Conservation (phyloP, 2,797 vertebrate species). For the Margarornis squamiger region DNA sequence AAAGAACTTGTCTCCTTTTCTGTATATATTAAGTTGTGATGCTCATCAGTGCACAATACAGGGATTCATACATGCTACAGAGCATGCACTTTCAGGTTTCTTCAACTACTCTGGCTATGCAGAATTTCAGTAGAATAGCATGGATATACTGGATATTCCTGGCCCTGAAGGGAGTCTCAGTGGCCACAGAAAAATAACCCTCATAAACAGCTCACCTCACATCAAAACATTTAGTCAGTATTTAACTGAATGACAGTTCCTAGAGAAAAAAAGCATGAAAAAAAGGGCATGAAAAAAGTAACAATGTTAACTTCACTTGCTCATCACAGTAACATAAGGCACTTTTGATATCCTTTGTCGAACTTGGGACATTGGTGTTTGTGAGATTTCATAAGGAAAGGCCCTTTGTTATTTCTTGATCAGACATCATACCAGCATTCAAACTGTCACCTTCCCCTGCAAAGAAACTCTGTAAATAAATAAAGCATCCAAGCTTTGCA, state of each 20-base stretch:
- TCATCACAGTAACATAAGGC: not conserved
- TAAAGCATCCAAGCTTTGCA: not conserved
- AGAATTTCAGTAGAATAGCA: not conserved
- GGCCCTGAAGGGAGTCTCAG: not conserved
- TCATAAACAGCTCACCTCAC: not conserved
- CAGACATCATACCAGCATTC: not conserved
- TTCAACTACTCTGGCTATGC: fast-evolving
- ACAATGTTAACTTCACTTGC: not conserved
- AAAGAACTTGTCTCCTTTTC: not conserved
- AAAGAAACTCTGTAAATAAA: constrained; percentile 7
- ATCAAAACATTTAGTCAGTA: not conserved
- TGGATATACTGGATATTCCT: not conserved
- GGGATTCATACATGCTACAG: not conserved
- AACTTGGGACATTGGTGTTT: not conserved
- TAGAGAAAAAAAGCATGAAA: not conserved
- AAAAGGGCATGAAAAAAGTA: not conserved
- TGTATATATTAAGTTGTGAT: not conserved
- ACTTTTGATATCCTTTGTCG: not conserved
- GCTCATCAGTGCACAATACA: not conserved
- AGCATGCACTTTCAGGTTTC: fast-evolving
- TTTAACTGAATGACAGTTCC: not conserved
- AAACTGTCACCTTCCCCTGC: not conserved
- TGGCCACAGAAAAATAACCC: not conserved
- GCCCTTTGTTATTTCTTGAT: not conserved
- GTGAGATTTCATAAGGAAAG: not conserved